Conservation (phyloP, 2,113 vertebrate species). For the Leptocoma aspasia region DNA sequence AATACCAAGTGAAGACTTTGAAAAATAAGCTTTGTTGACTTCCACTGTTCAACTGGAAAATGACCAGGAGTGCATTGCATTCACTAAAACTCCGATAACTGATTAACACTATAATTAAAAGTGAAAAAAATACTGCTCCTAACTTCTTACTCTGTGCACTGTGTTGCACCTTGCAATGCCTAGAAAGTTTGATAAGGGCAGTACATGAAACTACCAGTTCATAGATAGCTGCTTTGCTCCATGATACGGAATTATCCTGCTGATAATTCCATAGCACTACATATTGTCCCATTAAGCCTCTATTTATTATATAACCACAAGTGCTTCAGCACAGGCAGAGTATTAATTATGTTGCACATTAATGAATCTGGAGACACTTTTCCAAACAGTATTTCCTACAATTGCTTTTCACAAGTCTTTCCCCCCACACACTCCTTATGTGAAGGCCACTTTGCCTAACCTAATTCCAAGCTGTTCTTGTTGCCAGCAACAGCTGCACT, state of each 20-base stretch:
- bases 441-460: not conserved
- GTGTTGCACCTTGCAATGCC: not conserved
- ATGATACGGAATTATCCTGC: not conserved
- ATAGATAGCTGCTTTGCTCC: not conserved
- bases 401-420: not conserved
- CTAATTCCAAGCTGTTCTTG: not conserved
- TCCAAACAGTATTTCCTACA: not conserved
- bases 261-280: not conserved
- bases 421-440: fast-evolving
- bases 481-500: not conserved
- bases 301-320: not conserved
- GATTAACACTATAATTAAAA: not conserved
- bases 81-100: not conserved
- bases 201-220: not conserved
- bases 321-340: not conserved
- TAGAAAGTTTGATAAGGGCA: not conserved
- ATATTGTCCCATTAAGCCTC: not conserved
- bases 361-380: not conserved
- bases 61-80: not conserved
- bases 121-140: not conserved
- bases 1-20: not conserved
- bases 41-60: not conserved
- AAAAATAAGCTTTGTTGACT: not conserved
- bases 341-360: not conserved
- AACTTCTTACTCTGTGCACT: not conserved